A percentile compares a stretch with the other conserved stretches of the same genome.
Evolutionary conservation across 2,888 invertebrate genomes (phyloP).

Genomic region (Cephus spinipes): DNA sequence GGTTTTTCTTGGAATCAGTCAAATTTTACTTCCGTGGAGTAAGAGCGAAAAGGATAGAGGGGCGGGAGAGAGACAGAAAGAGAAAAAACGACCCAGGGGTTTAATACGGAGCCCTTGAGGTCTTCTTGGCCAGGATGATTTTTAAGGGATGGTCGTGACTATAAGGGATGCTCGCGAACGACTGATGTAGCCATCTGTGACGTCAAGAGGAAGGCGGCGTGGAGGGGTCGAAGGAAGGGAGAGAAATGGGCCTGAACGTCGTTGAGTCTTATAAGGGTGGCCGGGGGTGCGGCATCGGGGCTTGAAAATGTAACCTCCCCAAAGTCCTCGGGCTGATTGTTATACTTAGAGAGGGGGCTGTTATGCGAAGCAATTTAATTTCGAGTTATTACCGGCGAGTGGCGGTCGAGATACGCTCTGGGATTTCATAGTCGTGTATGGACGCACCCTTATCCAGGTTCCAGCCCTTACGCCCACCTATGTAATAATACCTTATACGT

Average conservation of each 20-base stretch:
- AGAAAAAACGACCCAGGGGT: background rate
- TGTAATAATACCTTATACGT: background rate
- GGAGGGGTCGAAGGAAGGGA: background rate
- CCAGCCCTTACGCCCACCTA: background rate
- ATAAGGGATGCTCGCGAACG: background rate
- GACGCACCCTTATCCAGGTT: background rate
- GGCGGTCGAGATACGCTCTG: background rate
- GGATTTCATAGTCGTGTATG: slow-evolving; percentile 6
- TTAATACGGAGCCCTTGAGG: background rate
- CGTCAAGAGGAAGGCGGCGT: background rate
- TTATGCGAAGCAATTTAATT: slow-evolving; percentile 16
- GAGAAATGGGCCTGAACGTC: background rate
- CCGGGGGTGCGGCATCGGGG: too few relatives aligned
- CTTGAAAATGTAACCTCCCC: background rate
- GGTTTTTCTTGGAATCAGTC: too few relatives aligned
- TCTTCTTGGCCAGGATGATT: background rate
- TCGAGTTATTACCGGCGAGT: slow-evolving; percentile 16
- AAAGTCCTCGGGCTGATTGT: slow-evolving; percentile 9
- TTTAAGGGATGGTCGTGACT: background rate
- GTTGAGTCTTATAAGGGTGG: background rate
- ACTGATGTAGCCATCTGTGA: background rate
- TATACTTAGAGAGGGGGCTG: slow-evolving; percentile 6
- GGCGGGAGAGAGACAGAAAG: too few relatives aligned
- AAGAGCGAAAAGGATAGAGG: too few relatives aligned
- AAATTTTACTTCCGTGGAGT: too few relatives aligned